Conservation (phyloP, 2,797 vertebrate species). For the Clarias platycephalus region DNA sequence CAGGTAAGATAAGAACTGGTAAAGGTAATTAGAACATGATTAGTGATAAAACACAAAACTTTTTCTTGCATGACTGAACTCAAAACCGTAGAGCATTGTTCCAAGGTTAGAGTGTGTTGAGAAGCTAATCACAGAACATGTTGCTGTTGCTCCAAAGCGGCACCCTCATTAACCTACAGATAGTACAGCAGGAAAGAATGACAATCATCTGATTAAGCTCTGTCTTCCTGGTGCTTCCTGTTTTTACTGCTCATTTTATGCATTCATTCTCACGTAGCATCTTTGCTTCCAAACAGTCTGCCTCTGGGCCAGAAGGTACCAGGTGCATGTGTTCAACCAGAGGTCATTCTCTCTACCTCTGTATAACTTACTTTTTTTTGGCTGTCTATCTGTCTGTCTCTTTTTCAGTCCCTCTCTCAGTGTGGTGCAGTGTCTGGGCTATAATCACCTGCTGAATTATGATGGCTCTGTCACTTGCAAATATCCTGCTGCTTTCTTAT, state of each 20-base stretch:
- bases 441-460: slow-evolving; percentile 46
- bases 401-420: slow-evolving; percentile 4
- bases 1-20: no score
- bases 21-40: slow-evolving; percentile 41
- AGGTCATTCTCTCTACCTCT: not conserved
- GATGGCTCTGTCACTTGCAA: slow-evolving; percentile 42
- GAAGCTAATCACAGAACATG: slow-evolving; percentile 49
- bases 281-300: slow-evolving; percentile 13
- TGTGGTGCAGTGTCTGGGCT: slow-evolving; percentile 14
- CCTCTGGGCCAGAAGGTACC: slow-evolving; percentile 6
- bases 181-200: slow-evolving; percentile 34
- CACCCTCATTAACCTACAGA: slow-evolving; percentile 51
- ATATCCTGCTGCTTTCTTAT: slow-evolving; percentile 29
- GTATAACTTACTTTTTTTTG: not conserved
- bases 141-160: slow-evolving; percentile 35
- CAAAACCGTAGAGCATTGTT: slow-evolving; percentile 20
- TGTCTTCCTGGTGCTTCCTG: slow-evolving; percentile 25
- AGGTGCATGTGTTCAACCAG: slow-evolving; percentile 10
- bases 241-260: slow-evolving; percentile 8
- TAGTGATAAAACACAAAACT: slow-evolving; percentile 27
- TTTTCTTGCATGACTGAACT: slow-evolving; percentile 33
- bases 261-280: not conserved
- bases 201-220: slow-evolving; percentile 30
- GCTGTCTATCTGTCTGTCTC: slow-evolving; percentile 14
- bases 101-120: slow-evolving; percentile 24